Base-by-base conservation (phyloP, 1,140 invertebrate species). In the Sinonovacula constricta region DNA sequence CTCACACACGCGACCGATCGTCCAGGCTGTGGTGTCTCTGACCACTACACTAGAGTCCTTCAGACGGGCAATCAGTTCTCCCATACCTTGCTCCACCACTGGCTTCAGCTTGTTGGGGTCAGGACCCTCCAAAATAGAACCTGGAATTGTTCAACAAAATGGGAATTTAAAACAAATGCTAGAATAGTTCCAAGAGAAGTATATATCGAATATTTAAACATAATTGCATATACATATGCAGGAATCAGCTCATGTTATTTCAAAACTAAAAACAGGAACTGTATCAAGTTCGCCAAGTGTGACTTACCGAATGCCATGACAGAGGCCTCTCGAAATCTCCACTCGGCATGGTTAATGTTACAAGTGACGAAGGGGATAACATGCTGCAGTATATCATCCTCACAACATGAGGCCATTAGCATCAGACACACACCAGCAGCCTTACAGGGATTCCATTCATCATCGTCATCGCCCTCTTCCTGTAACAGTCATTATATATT, bases 361-460 rank as follows among this genome's bases (percentile, higher is more conserved):
- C 95, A 93, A 87, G 97, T 96, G 49, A 99, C 97, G 90, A 99
- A 99, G n/a, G 98, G 98, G 86, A 99, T 92, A 14, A 99, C 97
- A 91, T 95, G 94, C 2, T 94, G 95, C n/a, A 99, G 96, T 83
- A 99, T 98, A 85, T 95, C 96, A 91, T 99, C 97, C 91, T 99
- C 98, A 90, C 97, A 99, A 87, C 98, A 99, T 31, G 97, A 96
- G 30, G 99, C 95, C 80, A 99, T 92, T 18, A 99, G 92, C 97
- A 99, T 99, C 0, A 99, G 92, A 91, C 98, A 99, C n/a, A 99
- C 98, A 30, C 98, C 98, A 30, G 99, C 97, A 4, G 99, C 97
- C 93, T 99, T 99, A 80, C 97, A 96, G 5, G 99, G 99, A 92
- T 99, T 99, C 99, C 99, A 99, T 87, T 99, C 98, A 89, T 99